phyloP scores from a whole-genome alignment of 2,113 vertebrate species.

The Meriones unguiculatus region DNA sequence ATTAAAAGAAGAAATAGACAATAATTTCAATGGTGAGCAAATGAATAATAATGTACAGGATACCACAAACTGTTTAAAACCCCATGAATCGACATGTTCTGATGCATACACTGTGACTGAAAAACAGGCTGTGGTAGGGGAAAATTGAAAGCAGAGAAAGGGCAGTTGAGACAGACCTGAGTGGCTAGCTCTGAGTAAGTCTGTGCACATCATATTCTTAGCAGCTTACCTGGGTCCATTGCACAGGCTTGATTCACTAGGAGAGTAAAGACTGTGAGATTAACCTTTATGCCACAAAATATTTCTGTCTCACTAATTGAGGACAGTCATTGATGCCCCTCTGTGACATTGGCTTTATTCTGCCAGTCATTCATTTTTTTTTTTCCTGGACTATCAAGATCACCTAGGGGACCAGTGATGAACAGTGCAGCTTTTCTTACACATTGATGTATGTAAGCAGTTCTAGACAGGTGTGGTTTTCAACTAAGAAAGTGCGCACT shows the following conservation, averaged over 20 bases:
- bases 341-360: background rate
- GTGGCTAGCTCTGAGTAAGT: background rate
- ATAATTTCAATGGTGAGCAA: background rate
- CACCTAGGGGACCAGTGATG: background rate
- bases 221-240: background rate
- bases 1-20: background rate
- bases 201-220: background rate
- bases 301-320: background rate
- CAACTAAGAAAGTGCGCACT: background rate
- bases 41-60: background rate
- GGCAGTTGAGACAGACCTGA: background rate
- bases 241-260: background rate
- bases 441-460: background rate
- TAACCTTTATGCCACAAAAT: background rate
- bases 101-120: background rate
- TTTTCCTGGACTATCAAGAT: slow-evolving; percentile 10
- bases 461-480: background rate
- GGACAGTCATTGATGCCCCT: background rate
- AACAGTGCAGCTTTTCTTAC: fast-evolving
- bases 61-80: background rate
- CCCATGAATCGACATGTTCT: background rate
- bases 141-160: background rate
- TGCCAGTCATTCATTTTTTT: background rate
- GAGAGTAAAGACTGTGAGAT: background rate
- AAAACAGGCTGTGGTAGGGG: background rate